phyloP scores from a whole-genome alignment of 2,113 vertebrate species.

The Oplegnathus fasciatus region DNA sequence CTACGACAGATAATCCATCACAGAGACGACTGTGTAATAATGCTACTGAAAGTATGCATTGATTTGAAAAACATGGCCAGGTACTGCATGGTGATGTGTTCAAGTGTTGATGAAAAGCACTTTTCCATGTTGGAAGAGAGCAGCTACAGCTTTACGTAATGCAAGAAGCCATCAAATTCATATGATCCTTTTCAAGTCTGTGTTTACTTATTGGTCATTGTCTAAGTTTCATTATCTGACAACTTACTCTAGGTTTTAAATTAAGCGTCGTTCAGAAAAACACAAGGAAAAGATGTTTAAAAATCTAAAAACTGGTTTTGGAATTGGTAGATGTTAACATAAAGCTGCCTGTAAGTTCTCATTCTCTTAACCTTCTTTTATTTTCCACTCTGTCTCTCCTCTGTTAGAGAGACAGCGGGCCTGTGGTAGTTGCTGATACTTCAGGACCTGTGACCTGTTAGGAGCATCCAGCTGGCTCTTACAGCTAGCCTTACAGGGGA shows the following conservation, averaged over 20 bases:
- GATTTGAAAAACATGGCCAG: constrained; percentile 31
- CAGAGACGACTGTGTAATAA: not conserved
- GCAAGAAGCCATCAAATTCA: not conserved
- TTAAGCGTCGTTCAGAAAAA: not conserved
- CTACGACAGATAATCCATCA: constrained; percentile 2
- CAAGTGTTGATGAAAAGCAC: constrained; percentile 24
- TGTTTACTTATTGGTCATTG: not conserved
- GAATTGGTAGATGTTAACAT: not conserved
- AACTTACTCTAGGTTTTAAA: not conserved
- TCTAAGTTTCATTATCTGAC: not conserved
- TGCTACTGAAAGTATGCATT: not conserved
- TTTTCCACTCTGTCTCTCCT: not conserved
- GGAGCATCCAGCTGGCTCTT: constrained; percentile 41
- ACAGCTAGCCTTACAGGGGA: not conserved
- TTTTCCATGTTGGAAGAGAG: not conserved
- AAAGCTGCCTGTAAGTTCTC: constrained; percentile 29
- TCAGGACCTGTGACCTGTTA: constrained; percentile 43
- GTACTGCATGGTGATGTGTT: not conserved
- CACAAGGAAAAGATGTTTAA: constrained; percentile 16
- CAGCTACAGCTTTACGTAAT: not conserved
- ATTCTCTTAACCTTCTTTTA: not conserved
- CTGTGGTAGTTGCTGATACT: constrained; percentile 29
- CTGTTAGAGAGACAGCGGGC: constrained; percentile 19
- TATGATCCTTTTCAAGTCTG: constrained; percentile 2
- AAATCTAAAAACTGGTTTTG: not conserved